A percentile compares a stretch with the other conserved stretches of the same genome.
These are phyloP conservation scores for Rhabdomys dilectus DNA, from an alignment of 2,113 vertebrate species.

Conservation along the genomic window DNA sequence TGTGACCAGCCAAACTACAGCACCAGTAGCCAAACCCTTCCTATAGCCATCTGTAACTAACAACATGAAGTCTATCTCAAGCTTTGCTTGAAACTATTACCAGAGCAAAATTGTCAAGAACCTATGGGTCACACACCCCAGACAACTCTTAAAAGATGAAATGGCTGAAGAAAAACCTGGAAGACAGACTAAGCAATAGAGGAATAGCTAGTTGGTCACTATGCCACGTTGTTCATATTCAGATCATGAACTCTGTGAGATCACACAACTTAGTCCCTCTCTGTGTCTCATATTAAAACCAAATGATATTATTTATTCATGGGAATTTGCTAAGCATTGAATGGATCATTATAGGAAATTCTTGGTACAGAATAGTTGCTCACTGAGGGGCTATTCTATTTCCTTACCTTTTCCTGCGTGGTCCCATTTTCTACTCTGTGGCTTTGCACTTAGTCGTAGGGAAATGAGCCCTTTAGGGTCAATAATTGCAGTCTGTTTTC, in stretches of 20 bases:
- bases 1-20: not conserved
- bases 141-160: not conserved
- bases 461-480: not conserved
- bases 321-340: not conserved
- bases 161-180: not conserved
- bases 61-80: not conserved
- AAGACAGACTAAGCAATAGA: not conserved
- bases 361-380: not conserved
- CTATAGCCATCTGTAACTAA: not conserved
- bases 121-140: not conserved
- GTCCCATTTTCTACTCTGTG: not conserved
- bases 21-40: not conserved
- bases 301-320: not conserved
- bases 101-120: not conserved
- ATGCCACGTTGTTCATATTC: not conserved
- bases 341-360: not conserved
- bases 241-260: not conserved
- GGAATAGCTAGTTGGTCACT: not conserved
- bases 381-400: not conserved
- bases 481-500: not conserved
- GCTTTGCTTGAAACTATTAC: not conserved
- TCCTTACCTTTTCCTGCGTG: not conserved
- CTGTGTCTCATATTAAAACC: not conserved
- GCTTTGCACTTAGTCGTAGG: constrained; percentile 8
- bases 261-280: not conserved